Evolutionary conservation across 2,797 vertebrate genomes (phyloP).

Genomic region (Molossus molossus): DNA sequence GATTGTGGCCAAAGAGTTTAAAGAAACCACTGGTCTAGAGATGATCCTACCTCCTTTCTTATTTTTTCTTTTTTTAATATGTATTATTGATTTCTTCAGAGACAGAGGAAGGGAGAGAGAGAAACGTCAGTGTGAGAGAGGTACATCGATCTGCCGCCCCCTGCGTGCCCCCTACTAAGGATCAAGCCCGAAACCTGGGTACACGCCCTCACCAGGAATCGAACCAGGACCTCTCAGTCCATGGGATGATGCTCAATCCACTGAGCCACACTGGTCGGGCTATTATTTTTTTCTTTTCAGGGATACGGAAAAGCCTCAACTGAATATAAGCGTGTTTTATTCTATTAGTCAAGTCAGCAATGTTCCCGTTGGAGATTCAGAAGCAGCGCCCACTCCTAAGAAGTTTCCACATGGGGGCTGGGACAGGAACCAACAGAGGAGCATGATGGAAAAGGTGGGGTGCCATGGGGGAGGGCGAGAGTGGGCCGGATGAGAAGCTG

Average conservation of each 20-base stretch:
- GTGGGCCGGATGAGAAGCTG: background rate
- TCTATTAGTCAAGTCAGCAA: background rate
- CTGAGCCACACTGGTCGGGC: too few species aligned
- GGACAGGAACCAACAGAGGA: background rate
- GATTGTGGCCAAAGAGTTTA: background rate
- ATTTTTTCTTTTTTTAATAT: background rate
- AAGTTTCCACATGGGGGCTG: background rate
- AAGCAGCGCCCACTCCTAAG: background rate
- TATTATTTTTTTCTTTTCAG: background rate
- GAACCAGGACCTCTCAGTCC: too few species aligned
- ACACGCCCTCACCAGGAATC: too few species aligned
- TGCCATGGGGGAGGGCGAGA: background rate
- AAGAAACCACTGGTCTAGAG: background rate
- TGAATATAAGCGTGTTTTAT: background rate
- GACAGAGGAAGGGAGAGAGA: too few species aligned
- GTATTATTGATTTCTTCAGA: background rate
- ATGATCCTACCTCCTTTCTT: background rate
- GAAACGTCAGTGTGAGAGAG: too few species aligned
- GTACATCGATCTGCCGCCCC: too few species aligned
- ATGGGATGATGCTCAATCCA: too few species aligned
- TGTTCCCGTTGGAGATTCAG: background rate
- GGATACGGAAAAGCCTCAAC: background rate
- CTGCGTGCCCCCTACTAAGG: too few species aligned
- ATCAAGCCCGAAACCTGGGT: too few species aligned
- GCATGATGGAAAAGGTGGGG: background rate